Percentiles rank a stretch among this genome's conserved stretches.
Evolutionary conservation across 2,797 vertebrate genomes (phyloP).

Genomic region (Molothrus aeneus): DNA sequence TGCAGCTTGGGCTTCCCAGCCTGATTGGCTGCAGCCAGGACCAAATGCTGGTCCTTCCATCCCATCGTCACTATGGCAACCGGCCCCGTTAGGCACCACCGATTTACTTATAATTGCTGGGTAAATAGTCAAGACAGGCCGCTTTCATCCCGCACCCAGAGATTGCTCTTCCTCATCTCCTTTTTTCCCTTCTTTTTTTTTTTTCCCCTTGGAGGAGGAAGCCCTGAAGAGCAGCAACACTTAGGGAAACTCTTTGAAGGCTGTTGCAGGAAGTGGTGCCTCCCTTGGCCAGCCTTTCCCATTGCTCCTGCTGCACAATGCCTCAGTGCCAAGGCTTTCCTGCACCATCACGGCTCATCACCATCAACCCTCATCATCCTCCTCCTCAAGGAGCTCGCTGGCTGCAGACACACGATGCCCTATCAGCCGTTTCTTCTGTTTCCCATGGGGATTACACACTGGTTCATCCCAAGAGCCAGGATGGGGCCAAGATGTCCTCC

Average conservation of each 20-base stretch:
- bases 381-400: neutral
- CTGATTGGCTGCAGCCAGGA: slow-evolving; percentile 92
- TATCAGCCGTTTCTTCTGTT: neutral
- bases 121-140: slow-evolving; percentile 76
- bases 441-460: neutral
- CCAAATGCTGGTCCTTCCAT: slow-evolving; percentile 93
- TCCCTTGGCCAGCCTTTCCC: neutral
- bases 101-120: slow-evolving; percentile 86
- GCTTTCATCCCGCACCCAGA: slow-evolving; percentile 52
- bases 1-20: slow-evolving; percentile 87
- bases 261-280: neutral
- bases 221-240: slow-evolving; percentile 17
- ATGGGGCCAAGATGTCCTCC: accelerated
- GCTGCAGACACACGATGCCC: accelerated
- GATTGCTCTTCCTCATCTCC: neutral
- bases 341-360: accelerated
- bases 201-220: neutral
- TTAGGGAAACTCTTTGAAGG: slow-evolving; percentile 44
- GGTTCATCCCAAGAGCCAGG: neutral
- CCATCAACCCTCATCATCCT: neutral
- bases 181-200: neutral
- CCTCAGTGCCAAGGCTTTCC: neutral
- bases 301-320: neutral
- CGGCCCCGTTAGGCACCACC: slow-evolving; percentile 87
- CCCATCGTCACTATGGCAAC: slow-evolving; percentile 97